Base-by-base conservation (phyloP, 1,140 invertebrate species). In the Drosophila prosaltans region DNA sequence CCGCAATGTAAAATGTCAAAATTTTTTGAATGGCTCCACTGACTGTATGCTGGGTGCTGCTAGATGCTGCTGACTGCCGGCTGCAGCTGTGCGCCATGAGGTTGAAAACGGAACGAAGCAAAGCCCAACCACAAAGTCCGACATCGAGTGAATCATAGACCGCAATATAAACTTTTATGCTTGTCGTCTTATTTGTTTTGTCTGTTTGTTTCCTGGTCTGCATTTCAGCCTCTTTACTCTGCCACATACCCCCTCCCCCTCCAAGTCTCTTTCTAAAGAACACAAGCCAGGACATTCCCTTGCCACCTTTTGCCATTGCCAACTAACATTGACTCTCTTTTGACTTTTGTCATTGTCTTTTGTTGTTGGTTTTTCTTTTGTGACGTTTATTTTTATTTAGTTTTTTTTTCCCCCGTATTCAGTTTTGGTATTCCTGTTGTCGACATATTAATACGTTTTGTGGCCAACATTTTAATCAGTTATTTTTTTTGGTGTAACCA, bases 81-180 rank as follows among this genome's bases (percentile, higher is more conserved):
- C 54, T 86, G 82, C 82, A 86, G 82, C 83, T 86, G 82, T 79
- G 82, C 39, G 61, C 39, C 39, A 41, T 48, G 36, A 28, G 65
- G 36, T 36, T 10, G 21, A 62, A 62, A 69, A 36, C 32, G 32
- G 74, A 67, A 65, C 67, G 65, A 74, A 51, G 36, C 58, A 60
- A 45, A 63, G 60, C 59, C 45, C 74, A 77, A 78, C 80, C 80
- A 65, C 80, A 79, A 69, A 65, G 75, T 62, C 64, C 28, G 55
- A 54, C 41, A 40, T 51, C 40, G 11, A 82, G 72, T 89, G 84
- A 88, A 88, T 89, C 83, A 88, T 88, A 86, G 83, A 88, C 83
- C 83, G 83, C 83, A 88, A 88, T 88, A 88, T 88, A 88, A 88
- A 88, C 84, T 88, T 88, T 88, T 88, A 88, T 88, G 84, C 76